A percentile compares a stretch with the other conserved stretches of the same genome.
Conservation (phyloP, 2,113 vertebrate genomes). For the Synodontis membranacea region DNA sequence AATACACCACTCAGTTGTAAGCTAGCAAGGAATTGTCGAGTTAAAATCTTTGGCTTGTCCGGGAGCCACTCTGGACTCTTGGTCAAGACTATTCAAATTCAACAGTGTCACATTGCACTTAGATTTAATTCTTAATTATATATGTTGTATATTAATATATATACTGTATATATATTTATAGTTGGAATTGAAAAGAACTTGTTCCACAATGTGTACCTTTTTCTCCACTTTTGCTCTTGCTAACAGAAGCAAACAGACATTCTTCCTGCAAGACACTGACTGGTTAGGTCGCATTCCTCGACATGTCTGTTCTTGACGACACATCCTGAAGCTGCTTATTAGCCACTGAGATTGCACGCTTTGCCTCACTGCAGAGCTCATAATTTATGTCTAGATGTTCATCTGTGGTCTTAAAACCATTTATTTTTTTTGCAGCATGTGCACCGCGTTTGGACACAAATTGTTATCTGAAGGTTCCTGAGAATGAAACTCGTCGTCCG, state of each 20-base stretch:
- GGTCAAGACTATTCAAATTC: background rate
- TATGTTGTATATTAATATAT: no score
- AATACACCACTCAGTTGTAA: no score
- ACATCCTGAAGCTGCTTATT: slow-evolving; percentile 45
- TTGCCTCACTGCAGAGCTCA: slow-evolving; percentile 1
- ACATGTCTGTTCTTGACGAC: slow-evolving; percentile 69
- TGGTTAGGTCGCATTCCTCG: slow-evolving; percentile 64
- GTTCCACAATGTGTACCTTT: background rate
- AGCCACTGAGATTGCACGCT: background rate
- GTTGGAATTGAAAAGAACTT: background rate
- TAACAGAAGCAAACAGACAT: background rate
- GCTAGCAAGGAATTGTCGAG: background rate
- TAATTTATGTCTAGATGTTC: background rate
- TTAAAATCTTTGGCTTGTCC: background rate
- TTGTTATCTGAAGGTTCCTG: background rate
- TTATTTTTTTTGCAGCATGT: background rate
- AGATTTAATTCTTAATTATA: background rate
- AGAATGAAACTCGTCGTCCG: background rate
- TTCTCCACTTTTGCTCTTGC: background rate
- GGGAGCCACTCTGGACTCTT: background rate
- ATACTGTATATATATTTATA: no score
- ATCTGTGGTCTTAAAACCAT: background rate
- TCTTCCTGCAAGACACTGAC: slow-evolving; percentile 21
- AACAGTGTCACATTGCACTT: background rate
- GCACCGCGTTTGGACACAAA: background rate